These are phyloP conservation scores for Sinodicranocentrus sp. DNA, from an alignment of 2,888 invertebrate species.

Conservation along the genomic window DNA sequence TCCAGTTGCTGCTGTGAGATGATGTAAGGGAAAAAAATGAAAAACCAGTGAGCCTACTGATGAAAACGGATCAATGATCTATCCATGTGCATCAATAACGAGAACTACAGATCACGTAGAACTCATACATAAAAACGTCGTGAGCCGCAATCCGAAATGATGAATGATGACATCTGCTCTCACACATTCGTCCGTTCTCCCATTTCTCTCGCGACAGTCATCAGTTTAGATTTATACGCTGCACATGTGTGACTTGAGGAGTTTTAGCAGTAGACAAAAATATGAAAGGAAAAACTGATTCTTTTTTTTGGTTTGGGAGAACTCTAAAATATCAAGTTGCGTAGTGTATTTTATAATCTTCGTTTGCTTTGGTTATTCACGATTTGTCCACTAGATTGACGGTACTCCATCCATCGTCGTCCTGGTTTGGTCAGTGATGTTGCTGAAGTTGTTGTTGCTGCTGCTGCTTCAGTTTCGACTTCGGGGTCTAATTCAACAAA, in stretches of 20 bases:
- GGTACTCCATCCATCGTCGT: neutral
- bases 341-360: neutral
- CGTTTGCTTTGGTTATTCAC: constrained; percentile 7
- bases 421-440: constrained; percentile 2
- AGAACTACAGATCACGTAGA: neutral
- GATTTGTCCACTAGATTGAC: constrained; percentile 4
- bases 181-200: constrained; percentile 2
- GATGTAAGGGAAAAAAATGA: no score
- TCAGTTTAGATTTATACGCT: neutral
- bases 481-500: constrained; percentile 53
- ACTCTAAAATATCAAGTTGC: no score
- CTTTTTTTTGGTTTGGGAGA: neutral
- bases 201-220: neutral
- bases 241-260: neutral
- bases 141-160: neutral
- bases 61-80: no score
- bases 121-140: neutral
- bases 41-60: no score
- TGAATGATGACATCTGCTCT: constrained; percentile 11
- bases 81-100: no score
- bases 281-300: neutral
- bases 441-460: constrained; percentile 25
- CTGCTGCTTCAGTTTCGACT: constrained; percentile 62
- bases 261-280: no score
- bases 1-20: no score